Evolutionary conservation across 1,140 invertebrate genomes (phyloP).

Genomic region (Ips typographus): DNA sequence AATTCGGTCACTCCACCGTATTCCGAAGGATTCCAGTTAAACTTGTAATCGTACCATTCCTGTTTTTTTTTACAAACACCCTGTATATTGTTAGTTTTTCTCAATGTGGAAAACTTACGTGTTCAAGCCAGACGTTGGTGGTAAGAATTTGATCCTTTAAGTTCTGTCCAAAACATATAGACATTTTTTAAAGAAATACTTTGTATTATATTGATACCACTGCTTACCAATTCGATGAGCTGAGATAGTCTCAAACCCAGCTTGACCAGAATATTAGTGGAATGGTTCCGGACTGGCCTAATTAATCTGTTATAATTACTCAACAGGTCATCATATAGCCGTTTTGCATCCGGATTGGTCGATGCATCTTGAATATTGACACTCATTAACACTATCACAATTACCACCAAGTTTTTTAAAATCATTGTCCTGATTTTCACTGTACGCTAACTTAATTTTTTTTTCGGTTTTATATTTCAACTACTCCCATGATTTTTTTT

Average conservation of each 20-base stretch:
- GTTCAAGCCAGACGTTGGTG: conserved; percentile 94
- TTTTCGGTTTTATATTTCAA: background rate
- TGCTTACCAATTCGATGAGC: conserved; percentile 91
- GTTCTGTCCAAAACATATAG: conserved; percentile 70
- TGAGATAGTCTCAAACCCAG: conserved; percentile 90
- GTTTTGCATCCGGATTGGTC: conserved; percentile 84
- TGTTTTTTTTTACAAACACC: conserved; percentile 45
- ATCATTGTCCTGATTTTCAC: background rate
- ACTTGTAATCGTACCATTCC: conserved; percentile 97
- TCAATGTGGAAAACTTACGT: conserved; percentile 64
- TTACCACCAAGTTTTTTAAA: background rate
- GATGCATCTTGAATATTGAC: conserved; percentile 24
- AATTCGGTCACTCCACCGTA: conserved; percentile 93
- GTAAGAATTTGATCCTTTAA: conserved; percentile 95
- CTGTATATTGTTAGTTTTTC: too few species aligned
- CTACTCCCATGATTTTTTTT: background rate
- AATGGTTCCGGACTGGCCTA: conserved; percentile 89
- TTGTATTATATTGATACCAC: background rate
- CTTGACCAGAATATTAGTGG: conserved; percentile 90
- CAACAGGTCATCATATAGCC: conserved; percentile 91
- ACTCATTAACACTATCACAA: conserved; percentile 7
- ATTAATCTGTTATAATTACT: conserved; percentile 96
- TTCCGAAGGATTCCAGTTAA: conserved; percentile 92
- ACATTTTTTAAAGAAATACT: conserved; percentile 18
- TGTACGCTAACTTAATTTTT: background rate